These are phyloP conservation scores for Drosophila repleta DNA, from an alignment of 1,140 invertebrate genomes.

Conservation along the genomic window DNA sequence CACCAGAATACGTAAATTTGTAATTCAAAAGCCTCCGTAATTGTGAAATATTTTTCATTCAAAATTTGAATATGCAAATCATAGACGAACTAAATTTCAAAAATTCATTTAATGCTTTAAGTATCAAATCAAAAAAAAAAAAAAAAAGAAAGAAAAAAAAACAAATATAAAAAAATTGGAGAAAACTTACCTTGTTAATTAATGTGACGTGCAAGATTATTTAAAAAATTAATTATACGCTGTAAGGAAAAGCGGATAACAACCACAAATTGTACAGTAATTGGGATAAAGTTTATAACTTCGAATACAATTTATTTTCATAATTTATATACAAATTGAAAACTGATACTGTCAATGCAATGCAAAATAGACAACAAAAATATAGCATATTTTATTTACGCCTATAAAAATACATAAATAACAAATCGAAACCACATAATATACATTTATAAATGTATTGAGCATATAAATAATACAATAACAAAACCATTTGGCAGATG, in stretches of 20 bases:
- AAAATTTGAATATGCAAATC: constrained; percentile 53
- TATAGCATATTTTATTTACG: constrained; percentile 67
- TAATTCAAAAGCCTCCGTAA: constrained; percentile 66
- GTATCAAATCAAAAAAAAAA: constrained; percentile 47
- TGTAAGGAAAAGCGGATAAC: constrained; percentile 49
- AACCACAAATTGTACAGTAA: constrained; percentile 69
- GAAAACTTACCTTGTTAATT: constrained; percentile 51
- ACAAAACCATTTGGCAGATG: constrained; percentile 41
- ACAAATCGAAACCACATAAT: constrained; percentile 56
- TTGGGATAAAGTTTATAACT: constrained; percentile 64
- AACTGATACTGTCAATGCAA: constrained; percentile 55
- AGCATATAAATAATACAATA: constrained; percentile 36
- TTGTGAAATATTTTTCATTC: constrained; percentile 58
- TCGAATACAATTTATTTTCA: constrained; percentile 80
- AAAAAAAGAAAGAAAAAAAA: neutral
- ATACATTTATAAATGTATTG: constrained; percentile 73
- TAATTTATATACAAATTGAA: constrained; percentile 71
- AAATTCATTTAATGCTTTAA: constrained; percentile 69
- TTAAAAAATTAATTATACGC: constrained; percentile 54
- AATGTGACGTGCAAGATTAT: constrained; percentile 73
- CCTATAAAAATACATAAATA: constrained; percentile 65
- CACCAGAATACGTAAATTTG: constrained; percentile 78
- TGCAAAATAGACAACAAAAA: constrained; percentile 42
- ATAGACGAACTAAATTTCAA: constrained; percentile 37
- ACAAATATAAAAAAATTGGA: no score